Evolutionary conservation across 1,140 invertebrate species (phyloP).

Genomic region (Tetraneura akinire): DNA sequence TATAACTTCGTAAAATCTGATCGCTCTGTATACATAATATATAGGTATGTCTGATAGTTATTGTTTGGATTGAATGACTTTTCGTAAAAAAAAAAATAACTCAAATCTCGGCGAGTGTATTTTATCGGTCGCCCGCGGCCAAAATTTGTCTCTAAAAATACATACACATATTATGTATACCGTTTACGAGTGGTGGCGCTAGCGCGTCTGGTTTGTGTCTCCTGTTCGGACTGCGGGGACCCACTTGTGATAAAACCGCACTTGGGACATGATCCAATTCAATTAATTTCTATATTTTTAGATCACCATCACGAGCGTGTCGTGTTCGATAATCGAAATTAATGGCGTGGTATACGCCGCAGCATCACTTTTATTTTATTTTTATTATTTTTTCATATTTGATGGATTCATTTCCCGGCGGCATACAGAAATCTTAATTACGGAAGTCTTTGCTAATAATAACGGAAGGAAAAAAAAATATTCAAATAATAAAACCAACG

Average conservation of each 20-base stretch:
- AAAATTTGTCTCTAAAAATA: constrained; percentile 48
- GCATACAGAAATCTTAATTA: constrained; percentile 24
- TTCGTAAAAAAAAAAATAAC: background rate
- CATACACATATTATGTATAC: background rate
- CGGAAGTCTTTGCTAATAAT: constrained; percentile 39
- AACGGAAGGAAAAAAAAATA: too few relatives aligned
- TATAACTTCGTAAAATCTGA: too few relatives aligned
- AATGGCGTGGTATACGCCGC: constrained; percentile 2
- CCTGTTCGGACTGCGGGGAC: background rate
- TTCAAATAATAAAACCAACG: too few relatives aligned
- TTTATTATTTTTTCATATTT: background rate
- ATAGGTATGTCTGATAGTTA: background rate
- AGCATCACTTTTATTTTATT: background rate
- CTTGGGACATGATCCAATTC: constrained; percentile 42
- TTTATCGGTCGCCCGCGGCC: constrained; percentile 16
- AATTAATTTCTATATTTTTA: constrained; percentile 47
- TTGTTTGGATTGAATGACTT: background rate
- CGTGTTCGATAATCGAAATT: constrained; percentile 19
- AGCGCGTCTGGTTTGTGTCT: constrained; percentile 42
- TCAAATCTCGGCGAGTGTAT: background rate
- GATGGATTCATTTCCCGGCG: constrained; percentile 14
- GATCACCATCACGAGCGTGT: background rate
- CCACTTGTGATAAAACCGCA: constrained; percentile 28
- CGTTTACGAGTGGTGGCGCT: constrained; percentile 27
- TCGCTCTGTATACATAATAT: background rate